Conservation (phyloP, 2,113 vertebrate species). For the Sterna hirundo region DNA sequence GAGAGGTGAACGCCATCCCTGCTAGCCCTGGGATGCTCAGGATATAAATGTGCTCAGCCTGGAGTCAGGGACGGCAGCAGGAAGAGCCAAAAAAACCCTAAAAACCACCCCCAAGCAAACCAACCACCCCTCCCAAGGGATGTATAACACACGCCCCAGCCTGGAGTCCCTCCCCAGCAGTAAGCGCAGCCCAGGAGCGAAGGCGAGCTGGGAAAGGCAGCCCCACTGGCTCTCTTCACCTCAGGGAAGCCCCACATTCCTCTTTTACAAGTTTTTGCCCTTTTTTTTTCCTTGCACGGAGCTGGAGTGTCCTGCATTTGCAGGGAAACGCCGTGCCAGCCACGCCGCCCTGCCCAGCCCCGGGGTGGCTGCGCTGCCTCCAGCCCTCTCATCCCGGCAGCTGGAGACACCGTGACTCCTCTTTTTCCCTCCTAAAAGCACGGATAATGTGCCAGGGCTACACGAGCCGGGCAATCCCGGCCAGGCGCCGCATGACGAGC, state of each 20-base stretch:
- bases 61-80: neutral
- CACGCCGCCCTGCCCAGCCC: neutral
- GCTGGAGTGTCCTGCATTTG: neutral
- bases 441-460: neutral
- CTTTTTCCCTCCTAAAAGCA: slow-evolving; percentile 15
- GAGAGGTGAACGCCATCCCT: neutral
- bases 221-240: neutral
- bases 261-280: neutral
- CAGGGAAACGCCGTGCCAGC: fast-evolving
- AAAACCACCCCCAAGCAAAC: neutral
- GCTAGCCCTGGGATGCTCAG: slow-evolving; percentile 19
- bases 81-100: neutral
- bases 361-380: neutral
- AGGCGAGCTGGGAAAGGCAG: neutral
- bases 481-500: neutral
- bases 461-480: neutral
- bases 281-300: neutral
- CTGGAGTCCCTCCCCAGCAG: neutral
- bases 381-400: neutral
- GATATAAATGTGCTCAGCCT: slow-evolving; percentile 31
- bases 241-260: fast-evolving
- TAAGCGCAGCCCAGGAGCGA: fast-evolving
- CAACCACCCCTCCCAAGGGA: neutral
- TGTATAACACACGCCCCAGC: neutral
- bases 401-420: neutral